Evolutionary conservation across 2,888 invertebrate species (phyloP).

Genomic region (Myathropa florea): DNA sequence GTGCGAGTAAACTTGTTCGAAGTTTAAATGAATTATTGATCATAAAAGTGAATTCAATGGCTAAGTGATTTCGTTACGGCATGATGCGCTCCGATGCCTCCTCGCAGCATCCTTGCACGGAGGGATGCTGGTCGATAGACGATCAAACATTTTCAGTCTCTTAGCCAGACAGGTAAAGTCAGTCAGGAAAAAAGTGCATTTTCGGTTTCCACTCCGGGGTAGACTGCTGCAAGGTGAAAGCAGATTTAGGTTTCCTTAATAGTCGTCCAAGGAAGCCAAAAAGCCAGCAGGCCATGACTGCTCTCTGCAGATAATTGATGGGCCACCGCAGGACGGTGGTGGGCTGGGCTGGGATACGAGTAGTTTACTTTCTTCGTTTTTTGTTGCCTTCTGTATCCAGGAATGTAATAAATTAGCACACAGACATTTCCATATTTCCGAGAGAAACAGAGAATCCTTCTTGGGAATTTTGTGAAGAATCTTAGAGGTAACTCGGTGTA

Average conservation of each 20-base stretch:
- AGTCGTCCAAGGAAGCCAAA: not conserved
- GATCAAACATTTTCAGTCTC: conserved; percentile 3
- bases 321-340: conserved; percentile 14
- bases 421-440: conserved; percentile 37
- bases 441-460: not conserved
- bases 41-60: conserved; percentile 68
- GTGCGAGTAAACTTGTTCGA: conserved; percentile 24
- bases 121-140: not conserved
- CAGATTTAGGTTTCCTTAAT: conserved; percentile 24
- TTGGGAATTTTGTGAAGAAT: conserved; percentile 23
- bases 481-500: not conserved
- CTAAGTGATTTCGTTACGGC: conserved; percentile 53
- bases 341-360: too few species aligned
- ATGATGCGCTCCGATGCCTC: conserved; percentile 14
- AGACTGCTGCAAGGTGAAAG: conserved; percentile 15
- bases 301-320: conserved; percentile 40
- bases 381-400: not conserved
- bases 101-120: not conserved
- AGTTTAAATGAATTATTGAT: conserved; percentile 68
- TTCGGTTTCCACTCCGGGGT: conserved; percentile 21
- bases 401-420: conserved; percentile 33
- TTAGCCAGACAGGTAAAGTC: conserved; percentile 22
- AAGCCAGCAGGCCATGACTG: conserved; percentile 19
- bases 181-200: conserved; percentile 55
- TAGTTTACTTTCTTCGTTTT: conserved; percentile 24